Conservation (phyloP, 2,797 vertebrate genomes). For the Selene dorsalis region DNA sequence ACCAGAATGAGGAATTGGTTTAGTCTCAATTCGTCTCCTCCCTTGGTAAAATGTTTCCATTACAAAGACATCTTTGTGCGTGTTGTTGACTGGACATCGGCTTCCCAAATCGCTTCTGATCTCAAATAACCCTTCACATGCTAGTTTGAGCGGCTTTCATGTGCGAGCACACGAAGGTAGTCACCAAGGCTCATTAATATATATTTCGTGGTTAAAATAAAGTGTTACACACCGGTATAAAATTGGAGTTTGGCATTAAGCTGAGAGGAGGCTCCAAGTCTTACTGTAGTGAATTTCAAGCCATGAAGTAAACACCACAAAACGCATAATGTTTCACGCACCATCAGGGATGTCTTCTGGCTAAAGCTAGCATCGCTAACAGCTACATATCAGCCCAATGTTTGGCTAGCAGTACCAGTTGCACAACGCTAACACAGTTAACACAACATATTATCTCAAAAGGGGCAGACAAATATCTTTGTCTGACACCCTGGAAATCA, state of each 20-base stretch:
- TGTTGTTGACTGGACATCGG: conserved; percentile 43
- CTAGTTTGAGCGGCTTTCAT: conserved; percentile 18
- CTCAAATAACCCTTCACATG: conserved; percentile 36
- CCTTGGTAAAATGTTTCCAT: conserved; percentile 27
- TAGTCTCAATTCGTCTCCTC: conserved; percentile 28
- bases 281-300: neutral
- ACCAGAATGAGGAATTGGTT: conserved; percentile 51
- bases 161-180: neutral
- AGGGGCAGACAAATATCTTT: neutral
- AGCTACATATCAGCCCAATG: conserved; percentile 22
- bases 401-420: conserved; percentile 44
- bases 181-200: neutral
- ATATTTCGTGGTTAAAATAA: neutral
- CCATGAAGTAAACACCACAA: neutral
- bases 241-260: neutral
- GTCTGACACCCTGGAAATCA: neutral
- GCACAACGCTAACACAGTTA: conserved; percentile 11
- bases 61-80: conserved; percentile 66
- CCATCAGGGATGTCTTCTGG: neutral
- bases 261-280: neutral
- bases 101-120: conserved; percentile 47
- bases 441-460: neutral
- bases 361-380: conserved; percentile 28
- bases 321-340: neutral
- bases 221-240: neutral